Evolutionary conservation across 2,797 vertebrate species (phyloP), one percentile per base, ranked within the genome.

Genomic region (Mus spretus): DNA sequence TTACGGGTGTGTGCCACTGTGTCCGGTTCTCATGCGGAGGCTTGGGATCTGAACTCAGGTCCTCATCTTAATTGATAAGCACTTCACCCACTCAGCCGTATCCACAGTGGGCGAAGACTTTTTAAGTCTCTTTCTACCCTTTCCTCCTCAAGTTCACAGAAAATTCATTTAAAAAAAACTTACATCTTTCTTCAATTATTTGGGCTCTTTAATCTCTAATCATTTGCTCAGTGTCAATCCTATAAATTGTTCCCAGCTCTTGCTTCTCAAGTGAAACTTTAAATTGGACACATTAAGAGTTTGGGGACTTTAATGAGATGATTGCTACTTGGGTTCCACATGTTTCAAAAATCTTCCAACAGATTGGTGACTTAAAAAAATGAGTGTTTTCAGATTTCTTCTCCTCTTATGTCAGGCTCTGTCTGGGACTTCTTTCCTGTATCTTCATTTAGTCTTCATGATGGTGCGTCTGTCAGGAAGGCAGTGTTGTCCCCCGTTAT

Each of bases 261-360:
- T 90, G 74, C 34, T 95, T 96, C 86, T 97, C 85, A 89, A 92
- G 63, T 89, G 95, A 95, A 95, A 96, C 55, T 70, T 96, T 84
- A 92, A 92, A 59, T 86, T 89, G 95, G 84, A 77, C 67, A 95
- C 55, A 28, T 61, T 53, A 88, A 34, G 96, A 94, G 40, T 93
- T 93, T 83, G n/a, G 63, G 44, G 67, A 93, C 79, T 92, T 85
- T 83, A 80, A 93, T 78, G 70, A 88, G 50, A 57, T 63, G 65
- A 94, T 90, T 74, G 26, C 86, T 96, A 87, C 86, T 92, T 94
- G 74, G 34, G 86, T 96, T 83, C 40, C 14, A 34, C 81, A 37
- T 94, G 14, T 74, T 95, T 44, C 13, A 28, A 72, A 93, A 50
- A 91, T 84, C 85, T 91, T 93, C n/a, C 37, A 82, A 86, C 8